Evolutionary conservation across 2,888 invertebrate genomes (phyloP).

Genomic region (Meteorus colon): DNA sequence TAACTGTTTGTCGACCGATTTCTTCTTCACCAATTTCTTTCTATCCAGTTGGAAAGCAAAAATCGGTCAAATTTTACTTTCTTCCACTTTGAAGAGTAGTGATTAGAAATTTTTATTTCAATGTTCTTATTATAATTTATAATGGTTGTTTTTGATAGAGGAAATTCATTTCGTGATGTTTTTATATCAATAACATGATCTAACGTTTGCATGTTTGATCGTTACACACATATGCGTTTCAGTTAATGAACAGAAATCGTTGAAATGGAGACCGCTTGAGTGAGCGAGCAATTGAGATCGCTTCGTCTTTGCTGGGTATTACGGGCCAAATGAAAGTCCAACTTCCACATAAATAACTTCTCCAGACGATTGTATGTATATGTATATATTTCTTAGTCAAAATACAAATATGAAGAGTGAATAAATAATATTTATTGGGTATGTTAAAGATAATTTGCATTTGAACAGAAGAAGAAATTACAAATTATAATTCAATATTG

Average conservation of each 20-base stretch:
- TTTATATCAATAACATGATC: slow-evolving; percentile 1
- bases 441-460: background rate
- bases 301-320: background rate
- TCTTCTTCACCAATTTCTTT: background rate
- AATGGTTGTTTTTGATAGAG: background rate
- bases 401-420: slow-evolving; percentile 2
- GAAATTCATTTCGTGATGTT: background rate
- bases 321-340: slow-evolving; percentile 12
- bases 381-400: background rate
- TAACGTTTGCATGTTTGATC: background rate
- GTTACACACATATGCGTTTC: background rate
- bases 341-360: background rate
- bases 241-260: slow-evolving; percentile 15
- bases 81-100: background rate
- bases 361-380: background rate
- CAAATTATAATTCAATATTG: background rate
- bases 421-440: slow-evolving; percentile 6
- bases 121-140: background rate
- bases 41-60: background rate
- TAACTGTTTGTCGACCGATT: slow-evolving; percentile 6
- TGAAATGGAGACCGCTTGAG: background rate
- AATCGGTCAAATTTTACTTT: slow-evolving; percentile 3
- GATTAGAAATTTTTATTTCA: background rate
- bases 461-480: background rate
- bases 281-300: background rate